Base-by-base conservation (phyloP, 92 coral and sea anemone genomes). In the Meandrina meandrites region DNA sequence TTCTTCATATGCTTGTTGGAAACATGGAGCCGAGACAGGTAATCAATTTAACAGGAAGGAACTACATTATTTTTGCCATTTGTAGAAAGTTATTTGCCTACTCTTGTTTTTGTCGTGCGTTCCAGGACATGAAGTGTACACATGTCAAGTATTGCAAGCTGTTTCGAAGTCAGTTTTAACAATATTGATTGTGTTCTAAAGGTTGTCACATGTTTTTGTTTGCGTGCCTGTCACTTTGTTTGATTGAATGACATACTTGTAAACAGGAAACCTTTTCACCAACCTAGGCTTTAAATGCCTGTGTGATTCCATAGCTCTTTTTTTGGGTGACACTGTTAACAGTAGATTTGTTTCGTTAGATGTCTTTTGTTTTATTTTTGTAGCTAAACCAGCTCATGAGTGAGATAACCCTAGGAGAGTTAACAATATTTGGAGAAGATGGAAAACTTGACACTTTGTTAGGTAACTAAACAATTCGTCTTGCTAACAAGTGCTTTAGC, bases 1-100 rank as follows among this genome's bases (percentile, higher is more conserved):
- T 97, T 64, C 94, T 97, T n/a, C 99, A 97, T 66, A 88, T 97
- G 90, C 82, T 97, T 78, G 99, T 95, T 14, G 83, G 97, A 54
- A 91, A 87, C 80, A 93, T 95, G 95, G 99, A 95, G 51, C 99
- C 99, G 11, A 87, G 92, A 45, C 99, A 97, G 96, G 98, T 95
- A 19, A 51, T 36, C 9, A 64, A 14, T 31, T 8, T n/a, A 36
- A 35, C 40, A 34, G 35, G n/a, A 71, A 71, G n/a, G 0, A 35
- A 71, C 18, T 68, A 3, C 16, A 68, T 68, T 68, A 28, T 37
- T 64, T 0, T n/a, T 45, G 48, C 48, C 53, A 4, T 48, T 1
- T 48, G 4, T 48, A 48, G 53, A 48, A 48, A 8, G 14, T 48
- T 4, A 48, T 48, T 48, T 48, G 53, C 60, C 53, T 48, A 12